Base-by-base conservation (phyloP, 2,888 invertebrate species). In the Boloria euphrosyne region DNA sequence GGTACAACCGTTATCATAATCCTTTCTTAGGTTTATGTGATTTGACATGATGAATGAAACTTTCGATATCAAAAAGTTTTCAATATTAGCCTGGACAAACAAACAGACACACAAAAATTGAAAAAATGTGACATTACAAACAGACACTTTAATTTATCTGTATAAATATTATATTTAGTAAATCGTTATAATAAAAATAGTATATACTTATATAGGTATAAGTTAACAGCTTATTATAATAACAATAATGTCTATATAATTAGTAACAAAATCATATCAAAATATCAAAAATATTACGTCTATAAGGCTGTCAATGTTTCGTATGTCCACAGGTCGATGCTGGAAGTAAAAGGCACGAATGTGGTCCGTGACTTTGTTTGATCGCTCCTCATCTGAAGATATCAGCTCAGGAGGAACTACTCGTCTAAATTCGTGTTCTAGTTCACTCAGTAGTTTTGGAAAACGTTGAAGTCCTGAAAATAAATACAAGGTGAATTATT, bases 281-380 rank as follows among this genome's bases (percentile, higher is more conserved):
- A 31, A 13, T 7, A 17, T 46, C 22, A 43, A 44, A 5, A 18
- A 54, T 75, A 89, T 85, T 79, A 93, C 93, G 74, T 92, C 90
- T 73, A 94, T 94, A 74, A 94, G 92, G 78, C 92, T 93, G 75
- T 94, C 93, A 62, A 92, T 81, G 54, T 93, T 93, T 59, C 93
- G 90, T 50, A 87, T 76, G 49, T 93, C 92, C 7, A 94, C 92
- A 1, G 93, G 84, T 46, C 92, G 86, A 54, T 93, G 87, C 63
- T 94, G 93, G 78, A 94, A 89, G 82, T 94, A 94, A 80, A 94
- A 94, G 13, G 91, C 82, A 13, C 93, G 84, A 70, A 94, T 94
- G 16, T 93, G 87, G 0, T 92, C 89, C 0, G 92, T 86, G 65
- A 90, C 83, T 69, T 83, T 82, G 43, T 75, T 74, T 2, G 79